Conservation (phyloP, 2,113 vertebrate genomes). For the Corythornis cristatus region DNA sequence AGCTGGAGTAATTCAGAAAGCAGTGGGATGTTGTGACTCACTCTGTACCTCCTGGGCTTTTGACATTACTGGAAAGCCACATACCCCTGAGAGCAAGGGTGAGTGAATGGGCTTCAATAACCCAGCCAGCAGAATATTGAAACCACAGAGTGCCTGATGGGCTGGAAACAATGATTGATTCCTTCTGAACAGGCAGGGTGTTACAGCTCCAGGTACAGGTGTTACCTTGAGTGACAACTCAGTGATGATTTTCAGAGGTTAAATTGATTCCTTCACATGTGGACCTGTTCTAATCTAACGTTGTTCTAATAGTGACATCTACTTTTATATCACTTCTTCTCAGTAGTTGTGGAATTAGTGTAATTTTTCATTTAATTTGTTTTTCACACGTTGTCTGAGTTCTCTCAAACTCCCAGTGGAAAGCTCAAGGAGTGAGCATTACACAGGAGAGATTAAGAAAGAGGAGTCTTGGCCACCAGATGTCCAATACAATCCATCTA, state of each 20-base stretch:
- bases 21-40: slow-evolving; percentile 74
- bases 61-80: slow-evolving; percentile 46
- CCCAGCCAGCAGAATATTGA: neutral
- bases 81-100: neutral
- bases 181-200: neutral
- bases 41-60: slow-evolving; percentile 67
- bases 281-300: neutral
- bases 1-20: slow-evolving; percentile 69
- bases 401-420: neutral
- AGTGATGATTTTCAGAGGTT: neutral
- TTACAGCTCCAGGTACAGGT: neutral
- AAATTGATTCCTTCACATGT: neutral
- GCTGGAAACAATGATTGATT: neutral
- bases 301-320: neutral
- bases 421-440: neutral
- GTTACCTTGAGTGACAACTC: neutral
- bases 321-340: neutral
- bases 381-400: neutral
- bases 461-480: neutral
- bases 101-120: slow-evolving; percentile 13
- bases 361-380: neutral
- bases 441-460: neutral
- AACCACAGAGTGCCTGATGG: slow-evolving; percentile 2
- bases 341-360: neutral
- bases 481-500: neutral